Evolutionary conservation across 1,140 invertebrate species (phyloP).

Genomic region (Forficula auricularia): DNA sequence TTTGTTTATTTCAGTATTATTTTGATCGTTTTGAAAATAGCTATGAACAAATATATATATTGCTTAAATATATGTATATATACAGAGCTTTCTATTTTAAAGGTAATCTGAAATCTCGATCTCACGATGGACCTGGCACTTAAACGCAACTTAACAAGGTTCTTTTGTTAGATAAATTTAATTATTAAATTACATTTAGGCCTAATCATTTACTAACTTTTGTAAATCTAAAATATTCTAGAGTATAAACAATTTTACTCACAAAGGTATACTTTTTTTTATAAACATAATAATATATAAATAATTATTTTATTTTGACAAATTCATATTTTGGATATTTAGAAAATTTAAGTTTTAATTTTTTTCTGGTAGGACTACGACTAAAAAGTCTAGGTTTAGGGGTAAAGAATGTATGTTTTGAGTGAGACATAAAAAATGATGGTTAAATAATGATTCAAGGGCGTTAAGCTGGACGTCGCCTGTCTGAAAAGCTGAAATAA

Average conservation of each 20-base stretch:
- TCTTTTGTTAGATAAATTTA: constrained; percentile 10
- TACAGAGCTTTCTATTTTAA: constrained; percentile 10
- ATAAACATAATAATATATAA: no score
- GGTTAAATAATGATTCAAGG: no score
- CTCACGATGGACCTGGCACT: constrained; percentile 10
- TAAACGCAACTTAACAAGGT: constrained; percentile 5
- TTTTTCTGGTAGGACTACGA: no score
- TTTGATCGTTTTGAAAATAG: constrained; percentile 11
- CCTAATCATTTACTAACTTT: constrained; percentile 10
- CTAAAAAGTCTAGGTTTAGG: no score
- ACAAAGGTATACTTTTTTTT: no score
- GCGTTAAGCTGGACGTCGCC: no score
- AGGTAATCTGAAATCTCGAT: constrained; percentile 1
- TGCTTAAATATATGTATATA: background rate
- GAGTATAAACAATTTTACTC: background rate
- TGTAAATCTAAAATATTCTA: constrained; percentile 12
- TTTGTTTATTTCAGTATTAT: constrained; percentile 8
- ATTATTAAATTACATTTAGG: constrained; percentile 12
- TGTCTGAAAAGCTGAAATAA: no score
- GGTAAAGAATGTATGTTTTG: no score
- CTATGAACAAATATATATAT: constrained; percentile 9
- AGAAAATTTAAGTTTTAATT: no score
- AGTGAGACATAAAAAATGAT: no score
- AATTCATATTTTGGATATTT: no score
- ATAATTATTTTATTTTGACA: no score